Evolutionary conservation across 2,888 invertebrate species (phyloP).

Genomic region (Stenodema calcarata): DNA sequence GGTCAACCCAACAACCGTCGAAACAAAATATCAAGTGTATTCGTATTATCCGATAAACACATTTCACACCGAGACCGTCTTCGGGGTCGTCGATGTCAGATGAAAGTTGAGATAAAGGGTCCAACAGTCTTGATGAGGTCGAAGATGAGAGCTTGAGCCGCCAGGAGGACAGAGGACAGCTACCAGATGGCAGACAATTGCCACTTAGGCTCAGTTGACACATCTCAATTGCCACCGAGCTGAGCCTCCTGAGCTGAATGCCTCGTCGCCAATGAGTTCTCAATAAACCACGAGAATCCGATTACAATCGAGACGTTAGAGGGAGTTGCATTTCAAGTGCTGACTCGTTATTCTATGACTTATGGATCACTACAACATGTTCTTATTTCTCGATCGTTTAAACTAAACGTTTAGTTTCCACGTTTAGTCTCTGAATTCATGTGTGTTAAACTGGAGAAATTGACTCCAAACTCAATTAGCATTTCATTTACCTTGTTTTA

Average conservation of each 20-base stretch:
- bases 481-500: no score
- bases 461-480: no score
- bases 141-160: not conserved
- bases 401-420: no score
- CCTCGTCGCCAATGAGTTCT: not conserved
- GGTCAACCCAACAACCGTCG: not conserved
- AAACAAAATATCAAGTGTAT: not conserved
- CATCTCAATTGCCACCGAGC: not conserved
- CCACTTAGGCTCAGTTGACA: conserved; percentile 14
- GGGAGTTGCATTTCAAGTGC: no score
- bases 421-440: no score
- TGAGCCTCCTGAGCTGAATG: not conserved
- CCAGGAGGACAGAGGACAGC: not conserved
- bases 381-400: no score
- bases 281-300: not conserved
- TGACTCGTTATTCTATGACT: no score
- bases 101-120: not conserved
- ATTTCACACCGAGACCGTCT: not conserved
- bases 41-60: not conserved
- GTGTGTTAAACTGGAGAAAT: no score
- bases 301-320: no score
- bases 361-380: no score
- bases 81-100: not conserved
- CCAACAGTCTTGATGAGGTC: not conserved
- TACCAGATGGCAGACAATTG: conserved; percentile 1